A percentile compares a stretch with the other conserved stretches of the same genome.
phyloP scores from a whole-genome alignment of 2,888 invertebrate genomes.

The Pyralis farinalis region DNA sequence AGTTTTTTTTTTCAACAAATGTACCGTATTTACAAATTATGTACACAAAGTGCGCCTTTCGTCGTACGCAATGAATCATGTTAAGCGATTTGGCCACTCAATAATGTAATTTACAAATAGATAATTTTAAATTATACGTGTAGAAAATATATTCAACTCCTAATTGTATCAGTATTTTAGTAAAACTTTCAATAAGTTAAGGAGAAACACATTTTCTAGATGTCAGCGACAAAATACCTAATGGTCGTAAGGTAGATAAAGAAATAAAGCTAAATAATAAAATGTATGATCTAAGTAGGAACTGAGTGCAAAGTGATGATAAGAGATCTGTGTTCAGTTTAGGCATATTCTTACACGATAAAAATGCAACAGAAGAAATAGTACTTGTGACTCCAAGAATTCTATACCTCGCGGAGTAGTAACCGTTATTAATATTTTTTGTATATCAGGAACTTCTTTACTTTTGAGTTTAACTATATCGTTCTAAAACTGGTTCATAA shows the following conservation, averaged over 20 bases:
- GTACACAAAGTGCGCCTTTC: conserved; percentile 63
- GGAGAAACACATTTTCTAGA: conserved; percentile 24
- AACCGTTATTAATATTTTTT: conserved; percentile 25
- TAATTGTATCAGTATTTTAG: conserved; percentile 13
- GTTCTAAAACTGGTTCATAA: conserved; percentile 12
- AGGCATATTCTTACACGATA: conserved; percentile 56
- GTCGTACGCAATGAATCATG: conserved; percentile 39
- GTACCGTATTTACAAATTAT: conserved; percentile 73
- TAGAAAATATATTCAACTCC: conserved; percentile 55
- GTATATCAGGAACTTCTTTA: conserved; percentile 32
- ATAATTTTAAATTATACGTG: conserved; percentile 42
- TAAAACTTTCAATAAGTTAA: conserved; percentile 23
- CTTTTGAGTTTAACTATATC: conserved; percentile 1
- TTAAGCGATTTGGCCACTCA: conserved; percentile 69
- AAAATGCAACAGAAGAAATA: conserved; percentile 66
- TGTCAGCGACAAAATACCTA: conserved; percentile 20
- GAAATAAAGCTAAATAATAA: conserved; percentile 62
- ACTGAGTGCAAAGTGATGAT: conserved; percentile 73
- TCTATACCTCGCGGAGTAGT: conserved; percentile 18
- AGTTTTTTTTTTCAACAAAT: conserved; percentile 50
- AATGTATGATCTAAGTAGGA: conserved; percentile 74
- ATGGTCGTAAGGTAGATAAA: conserved; percentile 34
- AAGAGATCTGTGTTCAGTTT: conserved; percentile 63
- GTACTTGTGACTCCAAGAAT: conserved; percentile 19
- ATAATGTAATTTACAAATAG: conserved; percentile 41